These are phyloP conservation scores for Bovichtus diacanthus DNA, from an alignment of 2,797 vertebrate species.

Conservation along the genomic window DNA sequence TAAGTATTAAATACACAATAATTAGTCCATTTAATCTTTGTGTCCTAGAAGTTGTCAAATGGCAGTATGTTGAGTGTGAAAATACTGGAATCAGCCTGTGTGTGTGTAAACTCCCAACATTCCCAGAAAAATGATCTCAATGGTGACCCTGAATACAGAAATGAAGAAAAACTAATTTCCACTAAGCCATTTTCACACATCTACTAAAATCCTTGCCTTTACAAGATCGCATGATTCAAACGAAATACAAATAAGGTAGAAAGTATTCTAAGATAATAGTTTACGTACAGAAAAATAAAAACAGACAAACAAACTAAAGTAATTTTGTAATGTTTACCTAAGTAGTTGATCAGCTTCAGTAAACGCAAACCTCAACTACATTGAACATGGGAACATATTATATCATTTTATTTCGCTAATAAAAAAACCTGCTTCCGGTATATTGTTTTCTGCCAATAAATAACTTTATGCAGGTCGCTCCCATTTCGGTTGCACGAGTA, in stretches of 20 bases:
- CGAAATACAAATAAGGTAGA: neutral
- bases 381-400: no score
- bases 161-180: neutral
- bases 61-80: neutral
- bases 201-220: neutral
- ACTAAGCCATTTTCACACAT: neutral
- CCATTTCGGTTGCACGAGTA: fast-evolving
- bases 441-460: no score
- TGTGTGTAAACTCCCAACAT: neutral
- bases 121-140: neutral
- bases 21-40: neutral
- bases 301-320: no score
- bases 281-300: no score
- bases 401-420: neutral
- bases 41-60: neutral
- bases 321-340: no score
- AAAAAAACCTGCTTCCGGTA: slow-evolving; percentile 11
- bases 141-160: neutral
- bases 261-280: neutral
- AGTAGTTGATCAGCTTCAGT: no score
- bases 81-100: neutral
- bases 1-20: neutral
- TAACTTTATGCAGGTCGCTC: neutral
- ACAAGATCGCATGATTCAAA: no score
- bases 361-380: neutral